phyloP scores from a whole-genome alignment of 2,797 vertebrate genomes.

The Rallus crepitans region DNA sequence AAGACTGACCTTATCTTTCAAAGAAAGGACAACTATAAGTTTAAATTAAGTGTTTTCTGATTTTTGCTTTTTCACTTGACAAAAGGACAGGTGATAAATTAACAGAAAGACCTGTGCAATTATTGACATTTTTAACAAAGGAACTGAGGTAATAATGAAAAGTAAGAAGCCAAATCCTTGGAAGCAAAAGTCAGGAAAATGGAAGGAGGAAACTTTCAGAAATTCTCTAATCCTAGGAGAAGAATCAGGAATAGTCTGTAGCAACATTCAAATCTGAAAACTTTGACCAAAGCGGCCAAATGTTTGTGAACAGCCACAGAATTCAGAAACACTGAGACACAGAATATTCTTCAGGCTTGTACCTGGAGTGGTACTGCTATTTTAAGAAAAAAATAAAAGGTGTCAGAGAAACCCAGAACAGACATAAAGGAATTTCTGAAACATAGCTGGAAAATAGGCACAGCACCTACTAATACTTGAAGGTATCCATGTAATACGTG shows the following conservation, averaged over 20 bases:
- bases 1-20: not conserved
- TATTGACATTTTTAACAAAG: not conserved
- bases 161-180: not conserved
- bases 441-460: not conserved
- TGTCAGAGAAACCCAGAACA: not conserved
- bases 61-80: not conserved
- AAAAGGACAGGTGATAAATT: not conserved
- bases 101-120: not conserved
- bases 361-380: not conserved
- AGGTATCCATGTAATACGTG: not conserved
- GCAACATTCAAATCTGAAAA: not conserved
- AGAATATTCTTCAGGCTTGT: not conserved
- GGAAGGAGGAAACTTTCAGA: not conserved
- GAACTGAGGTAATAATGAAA: not conserved
- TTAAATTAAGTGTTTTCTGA: not conserved
- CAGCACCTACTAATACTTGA: not conserved
- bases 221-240: not conserved
- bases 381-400: not conserved
- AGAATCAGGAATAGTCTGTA: not conserved
- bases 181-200: not conserved
- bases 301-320: not conserved
- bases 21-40: not conserved
- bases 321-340: not conserved
- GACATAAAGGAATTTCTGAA: not conserved
- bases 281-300: not conserved